A percentile compares a stretch with the other conserved stretches of the same genome.
These are phyloP conservation scores for Protonemura montana DNA, from an alignment of 2,888 invertebrate genomes.

Conservation along the genomic window DNA sequence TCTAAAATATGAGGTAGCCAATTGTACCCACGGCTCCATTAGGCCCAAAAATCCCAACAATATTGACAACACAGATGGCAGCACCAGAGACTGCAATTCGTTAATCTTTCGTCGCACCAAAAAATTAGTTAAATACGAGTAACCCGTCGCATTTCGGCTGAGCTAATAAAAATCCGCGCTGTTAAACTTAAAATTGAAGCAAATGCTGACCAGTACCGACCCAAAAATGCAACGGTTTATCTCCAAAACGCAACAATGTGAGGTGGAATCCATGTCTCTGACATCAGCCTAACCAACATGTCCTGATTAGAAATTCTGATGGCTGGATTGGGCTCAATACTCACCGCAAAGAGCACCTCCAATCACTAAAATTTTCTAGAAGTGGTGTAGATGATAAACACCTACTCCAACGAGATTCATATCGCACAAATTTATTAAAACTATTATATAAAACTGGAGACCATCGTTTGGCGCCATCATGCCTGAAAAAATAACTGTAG, in stretches of 20 bases:
- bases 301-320: slow-evolving; percentile 64
- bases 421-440: slow-evolving; percentile 52
- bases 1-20: slow-evolving; percentile 46
- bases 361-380: slow-evolving; percentile 49
- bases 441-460: slow-evolving; percentile 61
- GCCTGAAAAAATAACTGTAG: slow-evolving; percentile 63
- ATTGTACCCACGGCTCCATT: slow-evolving; percentile 61
- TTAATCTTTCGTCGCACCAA: slow-evolving; percentile 50
- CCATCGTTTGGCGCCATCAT: slow-evolving; percentile 67
- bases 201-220: neutral
- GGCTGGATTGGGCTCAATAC: slow-evolving; percentile 56
- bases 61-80: slow-evolving; percentile 86
- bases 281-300: slow-evolving; percentile 64
- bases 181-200: neutral
- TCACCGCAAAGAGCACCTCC: slow-evolving; percentile 53
- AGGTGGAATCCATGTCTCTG: slow-evolving; percentile 54
- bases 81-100: slow-evolving; percentile 64
- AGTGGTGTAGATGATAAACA: slow-evolving; percentile 51
- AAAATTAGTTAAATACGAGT: slow-evolving; percentile 45
- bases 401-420: slow-evolving; percentile 49
- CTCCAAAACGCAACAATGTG: slow-evolving; percentile 18
- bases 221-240: neutral
- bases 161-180: neutral
- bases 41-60: slow-evolving; percentile 74
- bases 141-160: neutral